Conservation (phyloP, 2,113 vertebrate genomes). For the Coracopsis vasa region DNA sequence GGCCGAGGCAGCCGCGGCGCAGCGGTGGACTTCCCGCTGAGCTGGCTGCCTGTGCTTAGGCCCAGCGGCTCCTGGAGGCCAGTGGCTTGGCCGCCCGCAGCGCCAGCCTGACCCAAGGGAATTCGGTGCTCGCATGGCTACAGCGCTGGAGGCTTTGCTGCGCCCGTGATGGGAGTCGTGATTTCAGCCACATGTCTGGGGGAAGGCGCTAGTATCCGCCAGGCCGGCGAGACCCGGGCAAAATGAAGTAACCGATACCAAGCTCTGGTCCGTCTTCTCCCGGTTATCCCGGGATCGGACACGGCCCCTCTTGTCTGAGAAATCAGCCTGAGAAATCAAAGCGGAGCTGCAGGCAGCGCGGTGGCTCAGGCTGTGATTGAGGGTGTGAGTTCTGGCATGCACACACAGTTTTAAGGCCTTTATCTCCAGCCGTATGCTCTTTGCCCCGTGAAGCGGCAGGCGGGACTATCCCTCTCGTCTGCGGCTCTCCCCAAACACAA, state of each 20-base stretch:
- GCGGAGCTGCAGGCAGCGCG: not conserved
- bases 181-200: not conserved
- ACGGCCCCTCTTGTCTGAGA: rapidly evolving
- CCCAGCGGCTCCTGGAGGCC: not conserved
- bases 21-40: not conserved
- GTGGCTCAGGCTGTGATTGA: not conserved
- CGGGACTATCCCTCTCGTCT: rapidly evolving
- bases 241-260: rapidly evolving
- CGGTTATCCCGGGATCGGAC: rapidly evolving
- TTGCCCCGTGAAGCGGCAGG: not conserved
- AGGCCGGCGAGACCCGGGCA: not conserved
- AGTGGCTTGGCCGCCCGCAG: not conserved
- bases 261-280: not conserved
- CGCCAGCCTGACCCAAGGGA: not conserved
- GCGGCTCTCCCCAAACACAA: rapidly evolving
- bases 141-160: not conserved
- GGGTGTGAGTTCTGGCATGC: not conserved
- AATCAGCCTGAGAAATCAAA: not conserved
- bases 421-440: not conserved
- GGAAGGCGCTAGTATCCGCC: too few relatives aligned
- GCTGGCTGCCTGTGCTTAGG: not conserved
- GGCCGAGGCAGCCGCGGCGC: not conserved
- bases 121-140: not conserved
- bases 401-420: rapidly evolving
- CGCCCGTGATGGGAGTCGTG: not conserved